Evolutionary conservation across 2,888 invertebrate species (phyloP), one percentile per base, ranked within the genome.

Genomic region (Drosophila quinaria): DNA sequence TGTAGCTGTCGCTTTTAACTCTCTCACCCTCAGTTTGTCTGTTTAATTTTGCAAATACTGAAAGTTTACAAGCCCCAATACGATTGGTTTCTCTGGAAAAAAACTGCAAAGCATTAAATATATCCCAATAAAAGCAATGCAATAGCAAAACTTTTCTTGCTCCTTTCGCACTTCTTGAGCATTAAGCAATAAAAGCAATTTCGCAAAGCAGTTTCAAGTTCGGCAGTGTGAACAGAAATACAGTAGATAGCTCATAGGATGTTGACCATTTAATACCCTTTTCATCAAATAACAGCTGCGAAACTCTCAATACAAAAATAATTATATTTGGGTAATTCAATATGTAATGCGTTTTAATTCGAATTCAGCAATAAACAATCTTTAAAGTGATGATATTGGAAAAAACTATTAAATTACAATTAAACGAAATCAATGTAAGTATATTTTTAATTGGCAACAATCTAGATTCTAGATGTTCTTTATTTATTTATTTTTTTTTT

Each of bases 181-280:
- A 84, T 78, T 79, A 78, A 74, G 78, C 78, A 81, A 77, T 80
- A 70, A 68, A 63, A 69, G 46, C 58, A 54, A 81, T 73, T 80
- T 78, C 46, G 51, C 66, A 68, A n/a, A 69, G 65, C 78, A 74
- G 69, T 79, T 85, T 86, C 64, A 75, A 80, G 65, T 72, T 60
- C 64, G 63, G 54, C 55, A 61, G 46, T 29, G 29, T 15, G 29
- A 17, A n/a, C 19, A 46, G 6, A n/a, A 19, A 22, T 1, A 1
- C 10, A 4, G 2, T 8, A 35, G n/a, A 13, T 15, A 10, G n/a
- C 15, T 17, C 3, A 11, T 5, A 22, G 5, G 10, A 59, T 19
- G 41, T 5, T 3, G 41, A 50, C 22, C n/a, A 11, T 4, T 39
- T 17, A 22, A 33, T 50, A 50, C 50, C 5, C 50, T 50, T 41